These are phyloP conservation scores for Agrilus planipennis DNA, from an alignment of 1,140 invertebrate species.

Conservation along the genomic window DNA sequence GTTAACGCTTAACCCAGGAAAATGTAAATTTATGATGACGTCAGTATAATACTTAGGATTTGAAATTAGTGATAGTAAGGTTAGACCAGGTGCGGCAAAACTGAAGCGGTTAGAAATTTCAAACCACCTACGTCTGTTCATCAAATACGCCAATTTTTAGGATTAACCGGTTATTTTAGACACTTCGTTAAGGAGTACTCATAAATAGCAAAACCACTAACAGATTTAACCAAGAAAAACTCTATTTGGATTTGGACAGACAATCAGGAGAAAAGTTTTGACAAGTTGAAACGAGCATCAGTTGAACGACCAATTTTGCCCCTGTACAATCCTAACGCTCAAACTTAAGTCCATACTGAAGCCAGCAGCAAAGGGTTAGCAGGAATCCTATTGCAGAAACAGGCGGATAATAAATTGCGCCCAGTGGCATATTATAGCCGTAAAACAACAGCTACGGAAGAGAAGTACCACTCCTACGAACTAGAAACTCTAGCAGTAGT, in stretches of 20 bases:
- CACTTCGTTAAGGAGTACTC: conserved; percentile 1
- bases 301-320: background rate
- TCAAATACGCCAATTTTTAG: background rate
- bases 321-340: background rate
- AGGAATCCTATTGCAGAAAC: background rate
- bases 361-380: background rate
- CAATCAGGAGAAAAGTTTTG: background rate
- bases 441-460: too few species aligned
- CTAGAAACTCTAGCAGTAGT: conserved; percentile 30
- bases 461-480: too few species aligned
- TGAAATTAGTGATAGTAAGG: background rate
- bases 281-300: background rate
- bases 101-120: background rate
- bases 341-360: too few species aligned
- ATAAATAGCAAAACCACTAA: background rate
- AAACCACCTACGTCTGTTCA: background rate
- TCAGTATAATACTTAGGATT: background rate
- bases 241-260: background rate
- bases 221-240: conserved; percentile 1
- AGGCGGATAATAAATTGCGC: too few species aligned
- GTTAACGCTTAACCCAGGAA: background rate
- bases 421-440: too few species aligned
- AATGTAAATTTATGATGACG: background rate
- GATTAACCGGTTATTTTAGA: too few species aligned
- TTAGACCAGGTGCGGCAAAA: background rate